These are phyloP conservation scores for Acanthoscelides obtectus DNA, from an alignment of 2,888 invertebrate genomes.

Conservation along the genomic window DNA sequence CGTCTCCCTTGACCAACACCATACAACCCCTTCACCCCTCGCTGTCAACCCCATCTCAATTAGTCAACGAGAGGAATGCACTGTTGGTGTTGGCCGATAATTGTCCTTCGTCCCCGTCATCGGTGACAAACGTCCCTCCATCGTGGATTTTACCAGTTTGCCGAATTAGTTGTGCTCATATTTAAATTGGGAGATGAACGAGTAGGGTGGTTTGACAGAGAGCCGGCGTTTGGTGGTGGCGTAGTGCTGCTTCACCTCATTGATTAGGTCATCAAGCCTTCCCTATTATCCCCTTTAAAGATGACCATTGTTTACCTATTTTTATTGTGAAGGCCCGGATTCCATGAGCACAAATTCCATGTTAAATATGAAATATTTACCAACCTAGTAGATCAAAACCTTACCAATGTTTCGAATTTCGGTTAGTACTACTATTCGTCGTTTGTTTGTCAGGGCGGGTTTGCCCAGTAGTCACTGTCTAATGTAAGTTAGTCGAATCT, in stretches of 20 bases:
- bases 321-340: no score
- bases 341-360: no score
- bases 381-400: no score
- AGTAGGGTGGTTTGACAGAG: neutral
- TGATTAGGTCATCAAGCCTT: neutral
- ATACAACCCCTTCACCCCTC: constrained; percentile 4
- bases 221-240: neutral
- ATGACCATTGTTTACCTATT: no score
- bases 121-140: neutral
- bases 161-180: neutral
- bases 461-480: no score
- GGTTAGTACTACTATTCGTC: no score
- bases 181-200: neutral
- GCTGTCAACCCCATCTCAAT: constrained; percentile 17
- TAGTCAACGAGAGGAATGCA: constrained; percentile 26
- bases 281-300: no score
- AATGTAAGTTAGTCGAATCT: no score
- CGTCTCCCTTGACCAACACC: neutral
- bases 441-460: no score
- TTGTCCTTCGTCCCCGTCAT: neutral
- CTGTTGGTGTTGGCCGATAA: constrained; percentile 8
- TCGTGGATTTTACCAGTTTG: neutral
- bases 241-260: neutral
- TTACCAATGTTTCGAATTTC: no score
- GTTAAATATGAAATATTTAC: no score